These are phyloP conservation scores for Balanococcus diminutus DNA, from an alignment of 2,888 invertebrate genomes.

Conservation along the genomic window DNA sequence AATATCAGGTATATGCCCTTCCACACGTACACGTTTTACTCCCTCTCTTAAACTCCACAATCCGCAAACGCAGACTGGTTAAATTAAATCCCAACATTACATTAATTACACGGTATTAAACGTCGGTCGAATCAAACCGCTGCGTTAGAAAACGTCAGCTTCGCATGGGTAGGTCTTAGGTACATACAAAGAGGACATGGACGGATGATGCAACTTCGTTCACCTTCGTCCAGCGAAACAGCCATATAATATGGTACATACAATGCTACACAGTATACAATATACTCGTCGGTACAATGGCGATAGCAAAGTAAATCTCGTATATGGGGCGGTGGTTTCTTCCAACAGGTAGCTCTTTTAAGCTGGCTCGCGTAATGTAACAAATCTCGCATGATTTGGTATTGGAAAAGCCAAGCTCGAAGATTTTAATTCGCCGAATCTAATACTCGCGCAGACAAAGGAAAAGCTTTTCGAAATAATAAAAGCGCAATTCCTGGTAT, in stretches of 20 bases:
- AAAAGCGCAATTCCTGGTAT: constrained; percentile 1
- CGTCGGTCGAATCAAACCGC: not conserved
- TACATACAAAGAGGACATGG: not conserved
- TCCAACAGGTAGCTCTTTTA: constrained; percentile 17
- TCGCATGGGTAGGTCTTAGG: no score
- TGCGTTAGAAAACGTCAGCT: not conserved
- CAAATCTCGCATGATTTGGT: not conserved
- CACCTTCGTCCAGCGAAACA: not conserved
- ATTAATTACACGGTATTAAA: not conserved
- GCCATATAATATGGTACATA: not conserved
- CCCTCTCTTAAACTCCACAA: no score
- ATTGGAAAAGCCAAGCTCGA: not conserved
- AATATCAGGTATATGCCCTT: no score
- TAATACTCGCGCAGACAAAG: constrained; percentile 7
- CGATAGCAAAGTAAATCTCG: not conserved
- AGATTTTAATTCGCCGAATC: not conserved
- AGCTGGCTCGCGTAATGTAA: constrained; percentile 4
- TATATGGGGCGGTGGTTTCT: not conserved
- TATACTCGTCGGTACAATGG: not conserved
- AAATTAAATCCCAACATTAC: not conserved
- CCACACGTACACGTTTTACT: no score
- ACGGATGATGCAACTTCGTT: no score
- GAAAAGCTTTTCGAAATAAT: constrained; percentile 16
- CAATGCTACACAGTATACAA: no score
- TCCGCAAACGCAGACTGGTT: no score